Base-by-base conservation (phyloP, 2,113 vertebrate genomes). In the Puntigrus tetrazona region DNA sequence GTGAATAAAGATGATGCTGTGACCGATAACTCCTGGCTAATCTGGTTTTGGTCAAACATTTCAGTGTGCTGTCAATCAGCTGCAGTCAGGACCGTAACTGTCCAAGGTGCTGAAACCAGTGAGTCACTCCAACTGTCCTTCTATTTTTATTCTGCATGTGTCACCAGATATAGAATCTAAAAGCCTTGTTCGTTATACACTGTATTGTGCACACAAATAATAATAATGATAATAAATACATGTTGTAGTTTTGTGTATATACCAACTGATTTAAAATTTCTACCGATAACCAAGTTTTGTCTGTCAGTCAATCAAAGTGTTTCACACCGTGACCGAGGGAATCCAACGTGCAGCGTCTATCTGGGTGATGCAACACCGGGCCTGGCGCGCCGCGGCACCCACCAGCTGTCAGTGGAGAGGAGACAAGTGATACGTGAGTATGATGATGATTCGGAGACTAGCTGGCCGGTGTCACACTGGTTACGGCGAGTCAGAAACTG, bases 31-130 rank as follows among this genome's bases (percentile, higher is more conserved):
- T 63, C 2, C 5, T 3, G 31, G 31, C 14, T 65, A 14, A 16
- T 31, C 7, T 65, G 6, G 31, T 63, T 63, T 16, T 63, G 13
- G 14, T 65, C 3, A 36, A 22, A 67, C 4, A 9, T 16, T 5
- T 36, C 61, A 34, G 7, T 22, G 22, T 34, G 31, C 20, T 22
- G 65, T 10, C 31, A 36, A 36, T 69, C 31, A 69, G 4, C 65
- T 69, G 65, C 69, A 25, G 20, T 41, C 36, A 43, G 36, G 22
- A 14, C 22, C 43, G 31, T 41, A 18, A 70, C 81, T 74, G 47
- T 83, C 67, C 34, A 61, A 31, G 57, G 55, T 84, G 9, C 82
- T 77, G 57, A 77, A 31, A 36, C 20, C 20, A 16, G 20, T 7
- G 34, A 22, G 18, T 11, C 34, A 11, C 34, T 67, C 0, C 16